These are phyloP conservation scores for Unio pictorum DNA, from an alignment of 2,888 invertebrate species.

Conservation along the genomic window DNA sequence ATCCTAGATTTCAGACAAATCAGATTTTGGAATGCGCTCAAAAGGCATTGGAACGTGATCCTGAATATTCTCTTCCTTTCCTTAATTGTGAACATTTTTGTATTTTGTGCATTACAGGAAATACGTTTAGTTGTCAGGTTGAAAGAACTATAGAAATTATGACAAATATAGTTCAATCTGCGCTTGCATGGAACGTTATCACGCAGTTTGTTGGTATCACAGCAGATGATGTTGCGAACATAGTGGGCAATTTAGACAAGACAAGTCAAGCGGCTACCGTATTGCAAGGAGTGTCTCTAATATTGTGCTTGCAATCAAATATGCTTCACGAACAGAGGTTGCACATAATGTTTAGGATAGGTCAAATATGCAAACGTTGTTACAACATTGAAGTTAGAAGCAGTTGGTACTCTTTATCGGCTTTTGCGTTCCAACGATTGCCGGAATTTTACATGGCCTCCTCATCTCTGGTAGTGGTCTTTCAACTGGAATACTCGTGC, in stretches of 20 bases:
- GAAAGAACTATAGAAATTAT: not conserved
- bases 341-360: not conserved
- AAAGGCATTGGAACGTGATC: not conserved
- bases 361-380: conserved; percentile 9
- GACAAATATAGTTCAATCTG: conserved; percentile 1
- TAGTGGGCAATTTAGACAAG: not conserved
- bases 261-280: conserved; percentile 1
- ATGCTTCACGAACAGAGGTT: too few species aligned
- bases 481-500: conserved; percentile 2
- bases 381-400: conserved; percentile 7
- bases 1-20: conserved; percentile 5
- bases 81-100: conserved; percentile 11
- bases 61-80: not conserved
- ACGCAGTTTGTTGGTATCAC: conserved; percentile 4
- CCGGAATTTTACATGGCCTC: conserved; percentile 6
- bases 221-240: conserved; percentile 11
- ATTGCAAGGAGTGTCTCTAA: too few species aligned
- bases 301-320: too few species aligned
- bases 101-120: conserved; percentile 4
- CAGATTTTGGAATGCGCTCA: conserved; percentile 14
- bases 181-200: conserved; percentile 6
- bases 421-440: conserved; percentile 13
- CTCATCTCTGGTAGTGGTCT: conserved; percentile 10
- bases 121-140: conserved; percentile 12
- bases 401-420: conserved; percentile 13